Base-by-base conservation (phyloP, 2,113 vertebrate species). In the Datnioides undecimradiatus region DNA sequence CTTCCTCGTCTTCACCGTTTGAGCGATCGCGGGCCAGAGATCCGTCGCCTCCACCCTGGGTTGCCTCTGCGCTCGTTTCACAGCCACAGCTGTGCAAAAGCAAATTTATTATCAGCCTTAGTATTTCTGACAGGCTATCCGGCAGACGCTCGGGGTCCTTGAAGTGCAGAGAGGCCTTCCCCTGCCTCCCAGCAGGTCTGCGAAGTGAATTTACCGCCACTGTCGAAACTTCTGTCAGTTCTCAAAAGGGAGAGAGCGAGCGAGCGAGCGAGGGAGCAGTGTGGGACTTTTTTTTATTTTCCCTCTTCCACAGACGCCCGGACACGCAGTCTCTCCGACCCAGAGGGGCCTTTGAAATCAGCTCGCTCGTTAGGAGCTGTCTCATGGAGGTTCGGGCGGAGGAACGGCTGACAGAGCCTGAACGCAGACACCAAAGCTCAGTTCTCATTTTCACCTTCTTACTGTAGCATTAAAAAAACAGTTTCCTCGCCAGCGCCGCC, bases 101-200 rank as follows among this genome's bases (percentile, higher is more conserved):
- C 38, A 89, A 92, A 94, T 92, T 92, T 93, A 90, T 93, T 90
- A 86, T 90, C 83, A 93, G 87, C 93, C 76, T 93, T 88, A 77
- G 92, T 84, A 88, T 94, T 90, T 87, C 69, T 93, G 90, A 88
- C 83, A 91, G 87, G 76, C 92, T 83, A 90, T 92, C 86, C 86
- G 83, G 87, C 79, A 93, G 88, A 90, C 83, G 93, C 73, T 81
- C 73, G 76, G 77, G 77, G 76, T 93, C 90, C 87, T 83, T 94
- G 91, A 94, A 93, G 91, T 90, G 77, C 73, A 76, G 84, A 92
- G 80, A 77, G 81, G 66, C 80, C 91, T 92, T 92, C 88, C 86
- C 90, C 87, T 80, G 83, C 14, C 83, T 78, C 65, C 8, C n/a
- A 92, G 83, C 67, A 91, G 76, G 63, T 91, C 80, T 92, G 83